Base-by-base conservation (phyloP, 2,113 vertebrate genomes). In the Prionailurus bengalensis region DNA sequence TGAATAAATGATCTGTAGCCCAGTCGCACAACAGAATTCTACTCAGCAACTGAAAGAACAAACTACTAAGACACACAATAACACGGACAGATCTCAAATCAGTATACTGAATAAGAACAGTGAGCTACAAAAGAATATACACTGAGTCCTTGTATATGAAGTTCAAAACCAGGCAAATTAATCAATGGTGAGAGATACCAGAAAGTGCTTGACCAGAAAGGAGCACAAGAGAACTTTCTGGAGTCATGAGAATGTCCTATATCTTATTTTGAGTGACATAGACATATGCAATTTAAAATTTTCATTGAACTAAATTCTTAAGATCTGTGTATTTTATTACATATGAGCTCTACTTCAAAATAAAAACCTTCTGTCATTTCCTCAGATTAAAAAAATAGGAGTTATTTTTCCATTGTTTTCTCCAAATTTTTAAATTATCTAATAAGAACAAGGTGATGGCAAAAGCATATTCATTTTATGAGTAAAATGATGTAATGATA, bases 311-410 rank as follows among this genome's bases (percentile, higher is more conserved):
- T 55, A 8, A 82, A 36, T 3, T 33, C 25, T 96, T 61, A 48
- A 95, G 13, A 79, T 31, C 27, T 83, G 9, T 74, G 27, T 2
- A 73, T 87, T 78, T 81, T 48, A 58, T 82, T 87, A 33, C 16
- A 82, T 73, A 11, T 63, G 55, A 90, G 76, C 12, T 81, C 63
- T 51, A 86, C 1, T 27, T 63, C 36, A 87, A 83, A 51, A 82
- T 70, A 89, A 87, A 66, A 78, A 90, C 33, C 48, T 7, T 53
- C 15, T 71, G 42, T n/a, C 23, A 78, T 82, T 93, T 93, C 89
- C 90, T 92, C 31, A 93, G 27, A 76, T 76, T 70, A 63, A 82
- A 94, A 91, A 95, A 91, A 36, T 23, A 29, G 74, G 17, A 33
- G n/a, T 2, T 65, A 25, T 27, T 58, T 92, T 73, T 51, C 27